Evolutionary conservation across 2,888 invertebrate genomes (phyloP), one percentile per base, ranked within the genome.

Genomic region (Pilophorus perplexus): DNA sequence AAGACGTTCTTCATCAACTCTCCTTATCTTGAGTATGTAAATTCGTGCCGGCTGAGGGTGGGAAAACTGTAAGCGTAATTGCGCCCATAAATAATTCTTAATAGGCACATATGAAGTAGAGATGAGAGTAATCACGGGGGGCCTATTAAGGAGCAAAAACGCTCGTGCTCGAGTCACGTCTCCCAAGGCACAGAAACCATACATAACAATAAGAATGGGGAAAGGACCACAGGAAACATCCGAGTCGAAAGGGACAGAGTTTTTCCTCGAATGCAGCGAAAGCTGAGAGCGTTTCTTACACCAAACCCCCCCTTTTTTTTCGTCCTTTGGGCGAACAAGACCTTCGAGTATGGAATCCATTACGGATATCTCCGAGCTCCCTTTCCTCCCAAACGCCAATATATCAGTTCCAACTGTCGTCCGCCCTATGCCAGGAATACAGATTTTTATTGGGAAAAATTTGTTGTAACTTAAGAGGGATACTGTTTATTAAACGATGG

Each of bases 371-470:
- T 64, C 52, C 38, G 62, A 52, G 25, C 64, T 52, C 38, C 28
- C 23, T 40, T 59, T 40, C 16, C 16, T 18, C 38, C 16, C 14
- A 8, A 18, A 42, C 54, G 22, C 42, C 54, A 50, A 66, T 60
- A 62, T 69, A 69, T 69, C 69, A 67, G 67, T 48, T n/a, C 46
- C 69, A 69, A 69, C 69, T 69, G 69, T 69, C 64, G 66, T 65
- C 52, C 57, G 52, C 60, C 66, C 28, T 67, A 59, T 42, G 67
- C 57, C 44, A 38, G 59, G 69, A 69, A 69, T 69, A 69, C 67
- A 67, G 69, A 69, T 69, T 69, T 69, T 69, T 67, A n/a, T n/a
- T 69, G 64, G 69, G 66, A 40, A 66, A 69, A 69, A 69, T 67
- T 67, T 66, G 66, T 66, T 55, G 66, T 66, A 66, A 66, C 66